A percentile compares a stretch with the other conserved stretches of the same genome.
Conservation (phyloP, 2,888 invertebrate species). For the Conistra vaccinii region DNA sequence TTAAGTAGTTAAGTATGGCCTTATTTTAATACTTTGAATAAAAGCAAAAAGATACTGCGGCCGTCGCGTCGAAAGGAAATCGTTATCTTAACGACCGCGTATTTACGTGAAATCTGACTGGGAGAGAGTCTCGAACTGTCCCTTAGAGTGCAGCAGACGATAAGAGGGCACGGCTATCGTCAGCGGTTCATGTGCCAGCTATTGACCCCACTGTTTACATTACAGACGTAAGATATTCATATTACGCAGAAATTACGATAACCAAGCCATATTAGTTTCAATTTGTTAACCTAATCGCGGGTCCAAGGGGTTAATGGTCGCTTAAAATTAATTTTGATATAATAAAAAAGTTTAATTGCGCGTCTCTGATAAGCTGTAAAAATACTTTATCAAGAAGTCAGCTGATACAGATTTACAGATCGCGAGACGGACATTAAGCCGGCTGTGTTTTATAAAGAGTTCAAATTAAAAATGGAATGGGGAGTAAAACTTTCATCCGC, state of each 20-base stretch:
- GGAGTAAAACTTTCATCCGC: constrained; percentile 86
- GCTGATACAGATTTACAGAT: constrained; percentile 70
- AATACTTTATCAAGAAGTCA: constrained; percentile 65
- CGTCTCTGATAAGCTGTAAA: constrained; percentile 62
- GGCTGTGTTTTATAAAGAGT: constrained; percentile 80
- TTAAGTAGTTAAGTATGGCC: constrained; percentile 78
- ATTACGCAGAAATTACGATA: constrained; percentile 82
- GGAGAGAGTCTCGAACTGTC: constrained; percentile 84
- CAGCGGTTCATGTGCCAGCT: constrained; percentile 87
- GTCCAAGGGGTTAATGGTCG: constrained; percentile 83
- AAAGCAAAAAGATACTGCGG: constrained; percentile 82
- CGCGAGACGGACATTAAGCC: constrained; percentile 62
- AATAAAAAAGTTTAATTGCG: constrained; percentile 73
- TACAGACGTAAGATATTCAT: constrained; percentile 75
- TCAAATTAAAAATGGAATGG: constrained; percentile 86
- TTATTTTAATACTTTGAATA: constrained; percentile 83
- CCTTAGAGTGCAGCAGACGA: constrained; percentile 84
- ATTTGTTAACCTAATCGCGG: constrained; percentile 84
- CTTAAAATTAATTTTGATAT: constrained; percentile 84
- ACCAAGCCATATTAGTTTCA: constrained; percentile 76
- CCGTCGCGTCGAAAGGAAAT: constrained; percentile 86
- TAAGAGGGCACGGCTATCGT: constrained; percentile 84
- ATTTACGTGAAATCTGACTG: constrained; percentile 89
- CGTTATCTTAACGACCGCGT: constrained; percentile 88
- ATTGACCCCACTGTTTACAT: constrained; percentile 88